Percentiles rank a stretch among this genome's conserved stretches.
Conservation (phyloP, 2,113 vertebrate species). For the Columbina picui region DNA sequence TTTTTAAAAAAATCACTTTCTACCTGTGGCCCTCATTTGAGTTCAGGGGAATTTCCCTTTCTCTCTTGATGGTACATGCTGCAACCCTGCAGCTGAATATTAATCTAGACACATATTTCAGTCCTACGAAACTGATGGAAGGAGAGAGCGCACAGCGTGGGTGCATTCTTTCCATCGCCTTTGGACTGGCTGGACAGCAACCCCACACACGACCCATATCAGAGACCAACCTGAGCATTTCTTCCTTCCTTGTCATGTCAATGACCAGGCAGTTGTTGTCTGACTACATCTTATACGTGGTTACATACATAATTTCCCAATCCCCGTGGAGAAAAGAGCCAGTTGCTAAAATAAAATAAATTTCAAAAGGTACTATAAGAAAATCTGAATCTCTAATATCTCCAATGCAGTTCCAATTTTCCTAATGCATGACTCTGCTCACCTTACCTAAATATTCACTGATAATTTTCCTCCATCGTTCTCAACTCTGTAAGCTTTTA, state of each 20-base stretch:
- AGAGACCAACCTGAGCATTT: neutral
- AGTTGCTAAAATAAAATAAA: constrained; percentile 34
- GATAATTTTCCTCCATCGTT: constrained; percentile 38
- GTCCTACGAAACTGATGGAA: neutral
- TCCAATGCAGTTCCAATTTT: constrained; percentile 45
- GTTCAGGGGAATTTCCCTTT: neutral
- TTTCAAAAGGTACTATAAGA: constrained; percentile 13
- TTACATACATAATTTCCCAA: neutral
- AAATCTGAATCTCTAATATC: constrained; percentile 42
- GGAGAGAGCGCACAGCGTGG: neutral
- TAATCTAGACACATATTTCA: neutral
- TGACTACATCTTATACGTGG: neutral
- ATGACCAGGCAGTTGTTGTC: neutral
- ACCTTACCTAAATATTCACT: constrained; percentile 32
- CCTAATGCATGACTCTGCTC: constrained; percentile 50
- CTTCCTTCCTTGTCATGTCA: neutral
- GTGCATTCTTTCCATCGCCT: neutral
- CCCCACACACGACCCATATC: neutral
- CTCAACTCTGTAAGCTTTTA: constrained; percentile 64
- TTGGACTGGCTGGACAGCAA: neutral
- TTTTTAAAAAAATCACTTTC: neutral
- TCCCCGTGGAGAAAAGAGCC: neutral
- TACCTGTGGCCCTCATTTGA: neutral
- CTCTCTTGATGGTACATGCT: neutral
- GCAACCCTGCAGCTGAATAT: neutral